Evolutionary conservation across 2,888 invertebrate genomes (phyloP).

Genomic region (Graphium colonna): DNA sequence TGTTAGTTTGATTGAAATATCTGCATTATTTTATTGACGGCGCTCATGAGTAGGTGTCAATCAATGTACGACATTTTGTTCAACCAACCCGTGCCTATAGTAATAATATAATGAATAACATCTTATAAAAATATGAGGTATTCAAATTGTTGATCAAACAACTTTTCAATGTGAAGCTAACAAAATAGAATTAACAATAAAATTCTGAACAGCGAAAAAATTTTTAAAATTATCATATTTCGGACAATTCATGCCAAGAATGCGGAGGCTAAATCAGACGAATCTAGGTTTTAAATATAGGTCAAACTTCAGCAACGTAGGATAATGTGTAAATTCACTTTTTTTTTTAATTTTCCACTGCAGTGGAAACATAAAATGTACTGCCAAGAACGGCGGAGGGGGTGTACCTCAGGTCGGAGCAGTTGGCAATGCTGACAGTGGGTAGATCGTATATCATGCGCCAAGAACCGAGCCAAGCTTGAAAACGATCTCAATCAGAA

Average conservation of each 20-base stretch:
- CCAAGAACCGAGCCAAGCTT: slow-evolving; percentile 31
- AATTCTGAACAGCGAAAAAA: not conserved
- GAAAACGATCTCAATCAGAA: slow-evolving; percentile 28
- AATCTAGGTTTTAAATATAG: slow-evolving; percentile 43
- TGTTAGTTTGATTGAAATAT: too few species aligned
- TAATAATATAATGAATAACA: too few species aligned
- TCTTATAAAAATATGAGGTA: too few species aligned
- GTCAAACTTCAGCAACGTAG: slow-evolving; percentile 40
- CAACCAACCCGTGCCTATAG: too few species aligned
- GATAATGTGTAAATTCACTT: slow-evolving; percentile 32
- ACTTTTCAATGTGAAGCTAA: too few species aligned
- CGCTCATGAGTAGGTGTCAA: too few species aligned
- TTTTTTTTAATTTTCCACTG: slow-evolving; percentile 38
- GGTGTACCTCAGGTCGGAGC: slow-evolving; percentile 38
- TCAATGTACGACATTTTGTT: too few species aligned
- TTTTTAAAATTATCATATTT: slow-evolving; percentile 6
- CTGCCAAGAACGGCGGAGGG: slow-evolving; percentile 48
- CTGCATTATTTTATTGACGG: too few species aligned
- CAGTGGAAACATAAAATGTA: slow-evolving; percentile 36
- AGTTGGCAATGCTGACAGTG: slow-evolving; percentile 50
- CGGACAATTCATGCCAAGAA: slow-evolving; percentile 13
- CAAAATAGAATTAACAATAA: slow-evolving; percentile 4
- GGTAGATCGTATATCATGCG: slow-evolving; percentile 45
- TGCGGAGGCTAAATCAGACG: slow-evolving; percentile 31
- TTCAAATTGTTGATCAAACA: too few species aligned